phyloP scores from a whole-genome alignment of 2,797 vertebrate species.

The Meriones psammophilus region DNA sequence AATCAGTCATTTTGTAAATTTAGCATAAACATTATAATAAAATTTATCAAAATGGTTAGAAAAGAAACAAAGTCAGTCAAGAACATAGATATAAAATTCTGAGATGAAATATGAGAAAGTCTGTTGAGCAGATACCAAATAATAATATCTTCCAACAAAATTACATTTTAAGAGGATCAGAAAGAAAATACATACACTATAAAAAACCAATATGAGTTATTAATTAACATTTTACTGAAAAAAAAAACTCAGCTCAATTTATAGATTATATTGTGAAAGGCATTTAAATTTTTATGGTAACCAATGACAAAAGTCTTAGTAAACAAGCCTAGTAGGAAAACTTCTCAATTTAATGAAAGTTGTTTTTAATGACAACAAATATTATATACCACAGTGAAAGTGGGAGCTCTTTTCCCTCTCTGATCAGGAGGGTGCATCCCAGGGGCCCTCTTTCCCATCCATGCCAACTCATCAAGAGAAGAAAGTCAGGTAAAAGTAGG shows the following conservation, averaged over 20 bases:
- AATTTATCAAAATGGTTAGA: not conserved
- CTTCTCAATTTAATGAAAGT: not conserved
- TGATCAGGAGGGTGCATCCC: not conserved
- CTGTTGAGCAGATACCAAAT: not conserved
- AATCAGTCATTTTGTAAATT: not conserved
- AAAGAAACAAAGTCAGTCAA: slow-evolving; percentile 47
- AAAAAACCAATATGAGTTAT: slow-evolving; percentile 35
- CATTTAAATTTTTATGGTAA: slow-evolving; percentile 12
- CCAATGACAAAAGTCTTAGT: not conserved
- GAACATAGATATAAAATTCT: not conserved
- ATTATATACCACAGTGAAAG: not conserved
- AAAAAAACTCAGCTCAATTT: slow-evolving; percentile 6
- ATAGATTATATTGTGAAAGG: not conserved
- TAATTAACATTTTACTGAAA: slow-evolving; percentile 27
- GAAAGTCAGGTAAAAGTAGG: not conserved
- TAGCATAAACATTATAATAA: slow-evolving; percentile 35
- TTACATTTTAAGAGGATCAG: slow-evolving; percentile 17
- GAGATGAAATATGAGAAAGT: not conserved
- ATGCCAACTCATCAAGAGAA: not conserved
- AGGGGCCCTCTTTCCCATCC: not conserved
- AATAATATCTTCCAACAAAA: not conserved
- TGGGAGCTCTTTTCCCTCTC: not conserved
- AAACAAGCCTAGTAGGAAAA: slow-evolving; percentile 25
- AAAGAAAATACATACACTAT: not conserved
- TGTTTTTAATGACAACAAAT: not conserved